A percentile compares a stretch with the other conserved stretches of the same genome.
These are phyloP conservation scores for Anastrepha obliqua DNA, from an alignment of 1,140 invertebrate genomes.

Conservation along the genomic window DNA sequence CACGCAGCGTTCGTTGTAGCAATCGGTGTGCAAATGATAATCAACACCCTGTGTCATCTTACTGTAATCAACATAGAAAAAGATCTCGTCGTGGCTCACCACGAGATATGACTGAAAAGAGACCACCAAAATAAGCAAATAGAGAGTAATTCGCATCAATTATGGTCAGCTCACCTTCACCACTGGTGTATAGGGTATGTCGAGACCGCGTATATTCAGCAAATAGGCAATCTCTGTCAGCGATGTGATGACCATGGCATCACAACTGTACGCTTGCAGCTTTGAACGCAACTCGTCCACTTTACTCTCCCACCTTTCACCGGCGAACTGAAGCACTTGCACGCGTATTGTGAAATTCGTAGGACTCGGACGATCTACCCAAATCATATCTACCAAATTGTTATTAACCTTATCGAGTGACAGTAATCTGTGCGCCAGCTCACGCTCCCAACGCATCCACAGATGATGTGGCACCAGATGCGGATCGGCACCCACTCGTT, in stretches of 20 bases:
- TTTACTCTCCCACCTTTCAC: conserved; percentile 82
- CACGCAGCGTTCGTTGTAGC: conserved; percentile 79
- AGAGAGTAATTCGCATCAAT: neutral
- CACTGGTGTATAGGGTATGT: conserved; percentile 92
- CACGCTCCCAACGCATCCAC: conserved; percentile 79
- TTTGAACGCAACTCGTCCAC: conserved; percentile 81
- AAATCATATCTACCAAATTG: conserved; percentile 89
- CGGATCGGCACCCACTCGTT: conserved; percentile 89
- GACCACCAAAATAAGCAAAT: too few species aligned
- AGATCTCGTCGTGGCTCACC: conserved; percentile 79
- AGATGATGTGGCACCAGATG: conserved; percentile 80
- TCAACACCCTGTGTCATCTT: conserved; percentile 78
- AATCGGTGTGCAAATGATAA: conserved; percentile 77
- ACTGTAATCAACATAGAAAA: conserved; percentile 79
- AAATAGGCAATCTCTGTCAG: conserved; percentile 96
- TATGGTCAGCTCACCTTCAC: conserved; percentile 75
- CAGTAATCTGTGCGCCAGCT: conserved; percentile 77
- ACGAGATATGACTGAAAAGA: conserved; percentile 81
- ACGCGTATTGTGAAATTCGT: conserved; percentile 77
- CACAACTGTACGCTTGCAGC: conserved; percentile 80
- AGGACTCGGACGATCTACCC: conserved; percentile 80
- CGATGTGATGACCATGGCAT: conserved; percentile 89
- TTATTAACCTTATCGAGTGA: conserved; percentile 80
- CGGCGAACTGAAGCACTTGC: conserved; percentile 74
- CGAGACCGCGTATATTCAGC: conserved; percentile 94